Conservation (phyloP, 1,140 invertebrate species). For the Bradysia coprophila region DNA sequence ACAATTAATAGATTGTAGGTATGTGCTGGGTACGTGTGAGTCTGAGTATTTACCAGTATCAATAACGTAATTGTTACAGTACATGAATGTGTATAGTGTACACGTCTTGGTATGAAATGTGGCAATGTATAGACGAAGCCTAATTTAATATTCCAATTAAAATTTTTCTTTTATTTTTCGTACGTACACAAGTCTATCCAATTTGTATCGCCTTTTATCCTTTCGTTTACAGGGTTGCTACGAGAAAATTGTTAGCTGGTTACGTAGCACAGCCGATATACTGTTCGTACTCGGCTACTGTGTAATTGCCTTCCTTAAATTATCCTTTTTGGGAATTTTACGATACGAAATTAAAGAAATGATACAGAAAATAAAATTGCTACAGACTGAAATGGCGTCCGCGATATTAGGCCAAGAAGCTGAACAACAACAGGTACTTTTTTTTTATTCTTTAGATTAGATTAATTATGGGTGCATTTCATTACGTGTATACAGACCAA, state of each 20-base stretch:
- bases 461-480: not conserved
- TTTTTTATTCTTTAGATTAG: no score
- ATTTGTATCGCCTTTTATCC: not conserved
- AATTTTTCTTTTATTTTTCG: no score
- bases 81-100: no score
- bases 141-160: no score
- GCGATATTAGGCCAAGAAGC: conserved; percentile 14
- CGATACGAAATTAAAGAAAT: conserved; percentile 71
- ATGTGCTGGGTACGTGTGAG: no score
- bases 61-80: no score
- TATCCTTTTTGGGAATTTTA: conserved; percentile 76
- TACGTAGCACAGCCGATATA: conserved; percentile 56
- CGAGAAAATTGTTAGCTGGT: conserved; percentile 45
- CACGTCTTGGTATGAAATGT: no score
- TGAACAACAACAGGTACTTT: conserved; percentile 9
- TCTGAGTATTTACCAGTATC: no score
- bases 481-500: not conserved
- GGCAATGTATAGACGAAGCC: no score
- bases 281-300: conserved; percentile 75
- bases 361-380: conserved; percentile 70
- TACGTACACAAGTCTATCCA: not conserved
- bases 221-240: conserved; percentile 36
- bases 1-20: no score
- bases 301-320: conserved; percentile 74
- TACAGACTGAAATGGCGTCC: conserved; percentile 28